Evolutionary conservation across 1,140 invertebrate species (phyloP), one percentile per base, ranked within the genome.

Genomic region (Zaprionus nigranus): DNA sequence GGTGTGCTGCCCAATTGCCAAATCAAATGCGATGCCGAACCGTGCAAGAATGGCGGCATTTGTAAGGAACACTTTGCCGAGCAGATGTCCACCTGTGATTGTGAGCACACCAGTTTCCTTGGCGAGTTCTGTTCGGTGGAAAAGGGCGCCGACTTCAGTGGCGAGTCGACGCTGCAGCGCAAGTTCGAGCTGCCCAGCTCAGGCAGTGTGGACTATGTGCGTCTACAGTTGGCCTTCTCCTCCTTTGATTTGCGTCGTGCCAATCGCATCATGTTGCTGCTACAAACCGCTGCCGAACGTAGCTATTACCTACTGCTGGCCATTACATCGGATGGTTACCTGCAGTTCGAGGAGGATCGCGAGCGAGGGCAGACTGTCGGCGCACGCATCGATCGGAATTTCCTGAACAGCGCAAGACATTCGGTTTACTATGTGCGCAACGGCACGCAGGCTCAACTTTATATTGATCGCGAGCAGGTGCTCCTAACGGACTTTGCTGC

Each of bases 21-120:
- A 76, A 97, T 98, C 95, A 97, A 97, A 82, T 99, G 98, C 91
- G 97, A 98, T 74, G 94, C 95, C 0, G 94, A 96, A 59, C 97
- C 97, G 0, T 99, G 98, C 87, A 96, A 97, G 82, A 97, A 99
- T 93, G 95, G 96, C 7, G 98, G 97, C 1, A 94, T 96, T 20
- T 99, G 98, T 85, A 96, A 96, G 9, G 98, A 99, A 92, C 96
- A 97, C 91, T 98, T 98, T 91, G 95, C 95, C n/a, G 95, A 96
- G 59, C 96, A 96, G 61, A 94, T 96, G 75, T 97, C 96, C 68
- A 95, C 95, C 6, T 99, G 98, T 91, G 96, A 98, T 77, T 99
- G 98, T 85, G 96, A 97, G 68, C 94, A 96, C 20, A 98, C 97
- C 5, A 98, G 97, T 61, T 98, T 97, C 91, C 96, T 97, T 81